Base-by-base conservation (phyloP, 2,888 invertebrate genomes). In the Chalcis sispes region DNA sequence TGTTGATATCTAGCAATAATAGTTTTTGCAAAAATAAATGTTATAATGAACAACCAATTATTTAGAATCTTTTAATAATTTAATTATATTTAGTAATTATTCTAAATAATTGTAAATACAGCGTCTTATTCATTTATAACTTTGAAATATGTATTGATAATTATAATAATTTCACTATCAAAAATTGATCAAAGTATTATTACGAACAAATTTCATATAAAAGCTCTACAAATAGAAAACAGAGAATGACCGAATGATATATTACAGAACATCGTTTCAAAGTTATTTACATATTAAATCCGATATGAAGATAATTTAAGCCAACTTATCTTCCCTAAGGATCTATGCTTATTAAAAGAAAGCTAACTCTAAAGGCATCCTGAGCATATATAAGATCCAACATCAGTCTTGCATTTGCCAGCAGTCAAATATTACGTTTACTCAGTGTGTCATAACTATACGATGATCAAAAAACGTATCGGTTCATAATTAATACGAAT, bases 321-420 rank as follows among this genome's bases (percentile, higher is more conserved):
- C 27, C 18, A n/a, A 23, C 50, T 23, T 70, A 58, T 70, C 50
- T 23, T 20, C 32, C n/a, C 48, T 7, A 29, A 42, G 42, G 23
- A 58, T 58, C 69, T 58, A 5, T 27, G 25, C 42, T 58, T 48
- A 58, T 58, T 69, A 69, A 70, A 48, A 59, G 48, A 32, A 32
- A 59, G n/a, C 36, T 27, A 23, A 2, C 42, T 4, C 42, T 15
- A 13, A 42, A 15, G 42, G 42, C 32, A 15, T 8, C 32, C 29
- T 4, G n/a, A n/a, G 32, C 25, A 23, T 50, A 59, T 70, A 50
- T 70, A 70, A 70, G 32, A 36, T 4, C 20, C 46, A 20, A 23
- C 48, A 32, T 8, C 3, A 2, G 2, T 4, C 3, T 20, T 48
- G 48, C 18, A 20, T 8, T 42, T 48, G 48, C 20, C 1, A 20